These are phyloP conservation scores for Idaea straminata DNA, from an alignment of 2,888 invertebrate genomes.

Conservation along the genomic window DNA sequence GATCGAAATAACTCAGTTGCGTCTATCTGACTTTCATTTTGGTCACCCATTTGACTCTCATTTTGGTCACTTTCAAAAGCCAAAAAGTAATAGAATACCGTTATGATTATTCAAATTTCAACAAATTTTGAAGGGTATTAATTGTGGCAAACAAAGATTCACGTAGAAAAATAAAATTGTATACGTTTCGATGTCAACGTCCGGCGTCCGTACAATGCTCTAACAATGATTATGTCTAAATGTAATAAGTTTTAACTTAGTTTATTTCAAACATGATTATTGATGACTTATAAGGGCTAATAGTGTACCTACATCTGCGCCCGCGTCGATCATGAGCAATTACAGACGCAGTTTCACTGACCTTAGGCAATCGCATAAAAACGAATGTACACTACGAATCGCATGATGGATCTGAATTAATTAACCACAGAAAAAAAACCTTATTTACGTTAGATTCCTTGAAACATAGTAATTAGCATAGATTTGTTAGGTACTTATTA, in stretches of 20 bases:
- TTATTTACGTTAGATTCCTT: neutral
- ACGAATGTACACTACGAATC: neutral
- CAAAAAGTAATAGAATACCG: too few relatives aligned
- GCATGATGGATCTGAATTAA: neutral
- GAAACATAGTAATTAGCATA: neutral
- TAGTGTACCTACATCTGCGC: neutral
- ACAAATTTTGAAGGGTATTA: too few relatives aligned
- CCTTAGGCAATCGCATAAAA: slow-evolving; percentile 1
- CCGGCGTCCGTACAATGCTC: neutral
- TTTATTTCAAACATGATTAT: neutral
- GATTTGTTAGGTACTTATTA: neutral
- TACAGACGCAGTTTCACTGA: slow-evolving; percentile 2
- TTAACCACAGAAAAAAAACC: neutral
- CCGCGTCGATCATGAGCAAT: neutral
- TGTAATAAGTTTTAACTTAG: neutral
- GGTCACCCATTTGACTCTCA: too few relatives aligned
- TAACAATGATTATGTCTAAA: neutral
- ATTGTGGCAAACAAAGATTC: too few relatives aligned
- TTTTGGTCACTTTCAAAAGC: too few relatives aligned
- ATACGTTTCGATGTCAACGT: neutral
- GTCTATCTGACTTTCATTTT: too few relatives aligned
- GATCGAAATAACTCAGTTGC: too few relatives aligned
- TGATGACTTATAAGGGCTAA: neutral
- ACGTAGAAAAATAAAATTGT: neutral
- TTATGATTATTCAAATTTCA: too few relatives aligned